Base-by-base conservation (phyloP, 2,888 invertebrate genomes). In the Bellardia bayeri region DNA sequence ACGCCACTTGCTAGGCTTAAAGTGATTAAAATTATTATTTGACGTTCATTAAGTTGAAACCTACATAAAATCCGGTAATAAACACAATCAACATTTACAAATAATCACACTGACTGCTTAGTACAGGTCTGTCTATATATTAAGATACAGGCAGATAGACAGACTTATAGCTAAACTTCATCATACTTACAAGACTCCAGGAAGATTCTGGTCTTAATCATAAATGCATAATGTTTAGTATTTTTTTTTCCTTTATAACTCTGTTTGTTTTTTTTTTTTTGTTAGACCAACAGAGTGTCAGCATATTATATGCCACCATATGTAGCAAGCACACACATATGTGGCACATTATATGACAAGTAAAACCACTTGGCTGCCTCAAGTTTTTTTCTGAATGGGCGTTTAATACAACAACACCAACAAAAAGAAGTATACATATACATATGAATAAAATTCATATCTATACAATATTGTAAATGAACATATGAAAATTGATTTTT, bases 21-120 rank as follows among this genome's bases (percentile, higher is more conserved):
- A 89, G 90, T 90, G 91, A 90, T 90, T 83, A 88, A 91, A 91
- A 92, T 91, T 90, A 91, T 91, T 75, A 71, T 83, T 92, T 91
- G 92, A 90, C 88, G 91, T 91, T 92, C 92, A 91, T 92, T 91
- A 92, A 91, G 90, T 54, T 66, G 78, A 87, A 86, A 51, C 87
- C 81, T 78, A 87, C 72, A 74, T 86, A 78, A 61, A 86, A 82
- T 82, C 76, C 76, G 71, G 76, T 68, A 80, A 84, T 78, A 75
- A 66, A 51, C 56, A 85, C 68, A 72, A 63, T 40, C 76, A 76
- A 63, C 76, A 56, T 71, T 69, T 64, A 71, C 64, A 16, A 54
- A 66, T 63, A 30, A 54, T 51, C n/a, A 69, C 61, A 81, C 74
- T 40, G 49, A 58, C 45, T 42, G 11, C 6, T 30, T n/a, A 16